Conservation (phyloP, 2,888 invertebrate species). For the Dione juno region DNA sequence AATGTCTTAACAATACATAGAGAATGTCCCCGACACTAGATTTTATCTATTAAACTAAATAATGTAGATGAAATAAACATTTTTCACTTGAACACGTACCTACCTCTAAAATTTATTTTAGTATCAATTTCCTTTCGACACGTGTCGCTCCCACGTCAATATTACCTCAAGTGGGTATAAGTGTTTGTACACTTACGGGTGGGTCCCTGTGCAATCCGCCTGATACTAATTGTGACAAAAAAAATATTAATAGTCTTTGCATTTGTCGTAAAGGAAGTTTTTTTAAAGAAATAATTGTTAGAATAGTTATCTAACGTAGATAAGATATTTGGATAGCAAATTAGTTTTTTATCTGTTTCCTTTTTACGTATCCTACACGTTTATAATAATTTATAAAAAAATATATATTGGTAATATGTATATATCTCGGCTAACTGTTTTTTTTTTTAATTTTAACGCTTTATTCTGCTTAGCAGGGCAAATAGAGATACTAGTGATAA, state of each 20-base stretch:
- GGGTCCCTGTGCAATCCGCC: constrained; percentile 11
- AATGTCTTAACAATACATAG: too few species aligned
- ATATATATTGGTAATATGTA: background rate
- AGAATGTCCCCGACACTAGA: too few species aligned
- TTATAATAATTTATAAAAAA: background rate
- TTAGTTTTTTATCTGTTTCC: constrained; percentile 8
- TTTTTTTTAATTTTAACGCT: too few species aligned
- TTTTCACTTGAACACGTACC: background rate
- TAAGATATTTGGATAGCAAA: constrained; percentile 2
- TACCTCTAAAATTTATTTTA: background rate
- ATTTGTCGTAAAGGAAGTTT: background rate
- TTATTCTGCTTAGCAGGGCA: too few species aligned
- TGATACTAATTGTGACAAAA: background rate
- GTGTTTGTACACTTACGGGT: constrained; percentile 36
- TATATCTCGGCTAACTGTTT: too few species aligned
- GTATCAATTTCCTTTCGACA: constrained; percentile 18
- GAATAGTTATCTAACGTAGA: background rate
- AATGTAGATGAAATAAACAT: background rate
- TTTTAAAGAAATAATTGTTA: background rate
- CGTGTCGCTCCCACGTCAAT: constrained; percentile 39
- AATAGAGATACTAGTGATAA: too few species aligned
- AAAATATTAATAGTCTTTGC: constrained; percentile 3
- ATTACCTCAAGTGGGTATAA: constrained; percentile 37
- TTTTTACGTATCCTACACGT: background rate
- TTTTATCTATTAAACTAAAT: too few species aligned